These are phyloP conservation scores for Fragum whitleyi DNA, from an alignment of 2,888 invertebrate genomes.

Conservation along the genomic window DNA sequence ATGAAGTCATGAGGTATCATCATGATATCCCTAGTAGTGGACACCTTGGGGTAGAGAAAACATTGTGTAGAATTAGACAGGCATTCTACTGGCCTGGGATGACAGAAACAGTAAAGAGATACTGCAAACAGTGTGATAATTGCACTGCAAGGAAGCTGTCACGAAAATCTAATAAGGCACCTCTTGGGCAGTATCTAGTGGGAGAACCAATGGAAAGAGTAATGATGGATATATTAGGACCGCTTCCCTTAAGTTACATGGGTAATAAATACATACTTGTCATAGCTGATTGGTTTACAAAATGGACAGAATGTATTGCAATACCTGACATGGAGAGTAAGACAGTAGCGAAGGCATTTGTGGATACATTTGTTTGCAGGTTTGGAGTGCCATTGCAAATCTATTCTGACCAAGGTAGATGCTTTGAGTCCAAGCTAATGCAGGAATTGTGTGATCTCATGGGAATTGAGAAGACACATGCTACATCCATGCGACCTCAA, in stretches of 20 bases:
- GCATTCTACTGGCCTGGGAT: conserved; percentile 47
- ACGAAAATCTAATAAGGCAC: conserved; percentile 33
- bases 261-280: conserved; percentile 50
- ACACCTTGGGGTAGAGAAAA: conserved; percentile 60
- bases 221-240: conserved; percentile 45
- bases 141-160: conserved; percentile 29
- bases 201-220: conserved; percentile 47
- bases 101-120: conserved; percentile 19
- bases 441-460: conserved; percentile 18
- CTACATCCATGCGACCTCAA: conserved; percentile 6
- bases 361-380: conserved; percentile 35
- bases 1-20: conserved; percentile 38
- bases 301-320: conserved; percentile 48
- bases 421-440: no score
- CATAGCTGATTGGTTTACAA: conserved; percentile 42
- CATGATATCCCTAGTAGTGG: conserved; percentile 55
- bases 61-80: conserved; percentile 28
- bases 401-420: not conserved
- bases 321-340: not conserved
- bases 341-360: not conserved
- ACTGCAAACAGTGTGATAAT: conserved; percentile 29
- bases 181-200: conserved; percentile 26
- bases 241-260: conserved; percentile 26
- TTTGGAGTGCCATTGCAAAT: conserved; percentile 50
- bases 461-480: conserved; percentile 31